Evolutionary conservation across 2,113 vertebrate genomes (phyloP), one percentile per base, ranked within the genome.

Genomic region (Lamprotornis superbus): DNA sequence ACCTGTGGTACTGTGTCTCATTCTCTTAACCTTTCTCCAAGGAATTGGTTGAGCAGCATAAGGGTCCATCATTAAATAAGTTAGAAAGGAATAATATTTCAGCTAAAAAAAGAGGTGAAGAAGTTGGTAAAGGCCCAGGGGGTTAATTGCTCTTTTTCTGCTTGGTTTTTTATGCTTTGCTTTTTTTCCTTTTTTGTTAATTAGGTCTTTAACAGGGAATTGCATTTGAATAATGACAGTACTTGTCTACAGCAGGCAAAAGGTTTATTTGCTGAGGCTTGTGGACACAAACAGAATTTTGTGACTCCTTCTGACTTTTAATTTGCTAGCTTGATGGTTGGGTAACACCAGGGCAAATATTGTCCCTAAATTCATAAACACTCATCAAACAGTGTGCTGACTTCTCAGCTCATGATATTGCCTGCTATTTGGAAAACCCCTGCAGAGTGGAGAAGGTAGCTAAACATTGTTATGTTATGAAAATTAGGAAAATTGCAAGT

Each of bases 21-120:
- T 69, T 69, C 12, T 49, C 10, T 27, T 80, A 63, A 56, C 2
- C 4, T 68, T 52, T 28, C 35, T 71, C 23, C 6, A 13, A 63
- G 35, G 12, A 3, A 1, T 10, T 64, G 20, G 3, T 7, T 71
- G 57, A 46, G 9, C 3, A 24, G 2, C 2, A 27, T 31, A 80
- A 80, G 21, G 11, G 8, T 46, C n/a, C 30, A 18, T 35, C 21
- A 35, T 37, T 71, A 63, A 65, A 78, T 67, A 3, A n/a, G 13
- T 47, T 50, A 57, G 28, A 70, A 79, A 61, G 4, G 14, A 3
- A 22, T 23, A 49, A 15, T 23, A 42, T 50, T 75, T 83, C 22
- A 61, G 22, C 7, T 63, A 30, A 59, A 83, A 49, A 49, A 83
- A 30, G 19, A 56, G 9, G 2, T 49, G 7, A 9, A 52, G 8